Evolutionary conservation across 1,140 invertebrate genomes (phyloP).

Genomic region (Diorhabda sublineata): DNA sequence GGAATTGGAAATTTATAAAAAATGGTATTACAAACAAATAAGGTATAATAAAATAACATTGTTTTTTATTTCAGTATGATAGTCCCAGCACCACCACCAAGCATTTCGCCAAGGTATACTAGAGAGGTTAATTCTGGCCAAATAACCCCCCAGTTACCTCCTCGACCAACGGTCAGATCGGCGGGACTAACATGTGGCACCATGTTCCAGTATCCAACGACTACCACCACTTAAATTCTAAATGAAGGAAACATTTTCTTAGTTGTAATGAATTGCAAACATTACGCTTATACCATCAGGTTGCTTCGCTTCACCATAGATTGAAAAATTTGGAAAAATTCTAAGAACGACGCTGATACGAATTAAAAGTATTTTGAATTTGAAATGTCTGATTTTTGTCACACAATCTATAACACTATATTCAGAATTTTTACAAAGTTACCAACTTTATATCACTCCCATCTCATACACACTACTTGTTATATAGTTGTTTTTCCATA

Average conservation of each 20-base stretch:
- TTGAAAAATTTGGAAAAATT: not conserved
- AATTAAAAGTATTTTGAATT: no score
- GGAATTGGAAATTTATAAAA: no score
- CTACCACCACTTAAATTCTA: conserved; percentile 36
- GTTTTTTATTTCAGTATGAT: conserved; percentile 18
- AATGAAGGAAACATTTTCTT: not conserved
- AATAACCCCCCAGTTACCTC: conserved; percentile 41
- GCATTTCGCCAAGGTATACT: conserved; percentile 39
- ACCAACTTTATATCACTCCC: no score
- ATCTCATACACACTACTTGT: no score
- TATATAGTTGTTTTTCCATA: no score
- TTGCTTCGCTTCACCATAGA: not conserved
- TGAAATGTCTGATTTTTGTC: no score
- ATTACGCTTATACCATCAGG: conserved; percentile 17
- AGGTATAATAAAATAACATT: not conserved
- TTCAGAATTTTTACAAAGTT: no score
- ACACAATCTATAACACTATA: no score
- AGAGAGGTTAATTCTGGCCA: conserved; percentile 39
- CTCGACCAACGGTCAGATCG: conserved; percentile 40
- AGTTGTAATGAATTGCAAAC: not conserved
- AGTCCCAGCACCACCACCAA: conserved; percentile 31
- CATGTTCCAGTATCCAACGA: conserved; percentile 46
- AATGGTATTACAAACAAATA: no score
- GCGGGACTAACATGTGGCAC: conserved; percentile 38
- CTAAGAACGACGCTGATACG: not conserved